phyloP scores from a whole-genome alignment of 2,113 vertebrate species.

The Electrona antarctica region DNA sequence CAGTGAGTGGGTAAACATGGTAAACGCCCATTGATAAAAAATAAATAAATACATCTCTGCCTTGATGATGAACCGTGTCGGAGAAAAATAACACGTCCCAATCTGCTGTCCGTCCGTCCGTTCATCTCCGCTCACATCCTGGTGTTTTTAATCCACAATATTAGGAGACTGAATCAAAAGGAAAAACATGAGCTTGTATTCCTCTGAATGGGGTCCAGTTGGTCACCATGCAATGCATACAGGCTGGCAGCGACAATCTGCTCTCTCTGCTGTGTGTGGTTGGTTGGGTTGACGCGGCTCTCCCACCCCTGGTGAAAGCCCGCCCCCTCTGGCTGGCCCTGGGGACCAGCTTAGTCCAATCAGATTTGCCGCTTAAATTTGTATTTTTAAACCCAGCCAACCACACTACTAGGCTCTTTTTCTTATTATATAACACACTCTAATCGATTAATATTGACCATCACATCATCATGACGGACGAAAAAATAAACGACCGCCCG shows the following conservation, averaged over 20 bases:
- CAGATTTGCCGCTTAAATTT: conserved; percentile 59
- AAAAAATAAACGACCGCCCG: neutral
- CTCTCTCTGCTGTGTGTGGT: no score
- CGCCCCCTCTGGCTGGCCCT: neutral
- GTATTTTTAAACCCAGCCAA: conserved; percentile 72
- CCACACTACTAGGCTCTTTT: conserved; percentile 6
- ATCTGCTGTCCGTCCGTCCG: conserved; percentile 49
- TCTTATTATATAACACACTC: no score
- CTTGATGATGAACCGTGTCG: conserved; percentile 2
- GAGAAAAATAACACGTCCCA: neutral
- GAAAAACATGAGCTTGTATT: no score
- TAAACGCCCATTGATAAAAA: conserved; percentile 57
- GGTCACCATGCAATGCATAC: no score
- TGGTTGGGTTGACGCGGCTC: no score
- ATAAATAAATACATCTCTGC: conserved; percentile 30
- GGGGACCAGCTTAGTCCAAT: conserved; percentile 62
- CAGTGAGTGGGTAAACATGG: conserved; percentile 53
- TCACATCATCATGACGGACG: neutral
- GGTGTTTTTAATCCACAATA: no score
- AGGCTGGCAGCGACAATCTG: no score
- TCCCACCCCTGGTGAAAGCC: no score
- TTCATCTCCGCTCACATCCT: conserved; percentile 19
- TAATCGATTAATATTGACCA: neutral
- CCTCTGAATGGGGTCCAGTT: no score
- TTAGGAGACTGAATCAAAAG: no score